Percentiles rank a stretch among this genome's conserved stretches.
phyloP scores from a whole-genome alignment of 2,888 invertebrate species.

The Coelinius sp. region DNA sequence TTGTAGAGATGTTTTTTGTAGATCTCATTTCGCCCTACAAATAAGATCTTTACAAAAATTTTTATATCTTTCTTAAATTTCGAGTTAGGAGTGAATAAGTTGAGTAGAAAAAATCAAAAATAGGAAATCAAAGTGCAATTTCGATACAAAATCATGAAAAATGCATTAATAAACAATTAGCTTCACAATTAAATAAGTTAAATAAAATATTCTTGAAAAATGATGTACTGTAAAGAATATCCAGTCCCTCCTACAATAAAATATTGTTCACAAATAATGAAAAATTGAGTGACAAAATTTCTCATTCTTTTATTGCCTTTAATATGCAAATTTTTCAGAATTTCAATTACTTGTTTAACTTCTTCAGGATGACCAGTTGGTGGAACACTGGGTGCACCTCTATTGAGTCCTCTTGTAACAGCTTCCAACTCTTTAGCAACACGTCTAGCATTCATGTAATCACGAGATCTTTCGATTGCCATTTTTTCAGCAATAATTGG shows the following conservation, averaged over 20 bases:
- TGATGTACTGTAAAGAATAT: background rate
- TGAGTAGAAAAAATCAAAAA: too few species aligned
- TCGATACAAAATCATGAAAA: too few species aligned
- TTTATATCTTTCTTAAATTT: too few species aligned
- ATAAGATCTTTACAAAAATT: too few species aligned
- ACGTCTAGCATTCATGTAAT: slow-evolving; percentile 97
- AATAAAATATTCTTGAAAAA: too few species aligned
- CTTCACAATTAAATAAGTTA: too few species aligned
- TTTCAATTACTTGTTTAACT: slow-evolving; percentile 83
- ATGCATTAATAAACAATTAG: too few species aligned
- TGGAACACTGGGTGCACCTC: slow-evolving; percentile 97
- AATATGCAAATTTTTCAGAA: slow-evolving; percentile 9
- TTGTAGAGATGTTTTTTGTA: too few species aligned
- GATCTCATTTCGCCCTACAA: too few species aligned
- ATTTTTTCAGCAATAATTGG: slow-evolving; percentile 95
- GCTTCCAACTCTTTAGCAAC: slow-evolving; percentile 97
- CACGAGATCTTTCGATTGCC: slow-evolving; percentile 95
- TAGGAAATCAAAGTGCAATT: too few species aligned
- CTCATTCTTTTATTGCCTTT: slow-evolving; percentile 29
- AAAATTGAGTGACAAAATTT: slow-evolving; percentile 12
- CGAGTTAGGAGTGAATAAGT: too few species aligned
- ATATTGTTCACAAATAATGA: slow-evolving; percentile 14
- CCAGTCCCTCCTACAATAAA: background rate
- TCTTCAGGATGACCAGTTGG: slow-evolving; percentile 92
- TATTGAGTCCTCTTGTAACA: slow-evolving; percentile 93